Evolutionary conservation across 2,113 vertebrate genomes (phyloP).

Genomic region (Aptenodytes forsteri): DNA sequence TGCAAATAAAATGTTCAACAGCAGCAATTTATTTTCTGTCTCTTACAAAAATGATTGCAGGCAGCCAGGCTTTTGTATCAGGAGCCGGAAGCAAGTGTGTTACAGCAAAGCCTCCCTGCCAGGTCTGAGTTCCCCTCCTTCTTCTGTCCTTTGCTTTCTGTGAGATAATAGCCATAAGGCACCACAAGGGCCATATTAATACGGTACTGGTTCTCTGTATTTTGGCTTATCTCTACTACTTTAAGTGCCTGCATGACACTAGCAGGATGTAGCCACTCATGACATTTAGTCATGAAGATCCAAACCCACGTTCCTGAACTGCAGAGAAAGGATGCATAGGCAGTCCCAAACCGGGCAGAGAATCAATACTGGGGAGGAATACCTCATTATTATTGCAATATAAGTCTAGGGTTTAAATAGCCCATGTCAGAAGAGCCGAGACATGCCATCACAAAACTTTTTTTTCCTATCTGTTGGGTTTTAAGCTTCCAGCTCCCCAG

Average conservation of each 20-base stretch:
- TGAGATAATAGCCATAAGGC: background rate
- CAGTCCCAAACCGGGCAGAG: background rate
- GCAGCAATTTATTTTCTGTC: constrained; percentile 24
- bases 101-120: background rate
- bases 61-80: background rate
- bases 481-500: no score
- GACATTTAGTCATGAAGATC: background rate
- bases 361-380: background rate
- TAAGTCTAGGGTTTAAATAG: background rate
- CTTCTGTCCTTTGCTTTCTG: background rate
- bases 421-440: background rate
- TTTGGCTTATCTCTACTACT: background rate
- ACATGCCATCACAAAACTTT: background rate
- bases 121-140: background rate
- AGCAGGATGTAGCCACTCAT: background rate
- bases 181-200: background rate
- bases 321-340: background rate
- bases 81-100: background rate
- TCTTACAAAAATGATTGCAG: background rate
- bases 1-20: constrained; percentile 36
- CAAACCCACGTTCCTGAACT: background rate
- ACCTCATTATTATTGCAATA: background rate
- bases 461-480: no score
- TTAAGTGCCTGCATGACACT: background rate
- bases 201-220: background rate